phyloP scores from a whole-genome alignment of 2,113 vertebrate genomes.

The Mungos mungo region DNA sequence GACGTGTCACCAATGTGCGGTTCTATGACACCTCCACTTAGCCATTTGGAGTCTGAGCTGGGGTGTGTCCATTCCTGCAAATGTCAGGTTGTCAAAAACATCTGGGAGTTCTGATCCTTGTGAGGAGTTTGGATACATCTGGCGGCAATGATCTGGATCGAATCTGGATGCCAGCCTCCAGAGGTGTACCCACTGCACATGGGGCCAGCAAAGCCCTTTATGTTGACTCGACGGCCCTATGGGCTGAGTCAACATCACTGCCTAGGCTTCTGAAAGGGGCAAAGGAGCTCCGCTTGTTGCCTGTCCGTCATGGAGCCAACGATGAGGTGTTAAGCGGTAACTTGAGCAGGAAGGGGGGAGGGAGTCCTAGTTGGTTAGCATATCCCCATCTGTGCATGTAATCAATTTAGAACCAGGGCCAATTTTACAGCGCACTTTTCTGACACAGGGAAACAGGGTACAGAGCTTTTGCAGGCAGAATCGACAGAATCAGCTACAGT shows the following conservation, averaged over 20 bases:
- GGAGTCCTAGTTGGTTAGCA: neutral
- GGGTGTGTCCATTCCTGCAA: neutral
- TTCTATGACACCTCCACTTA: neutral
- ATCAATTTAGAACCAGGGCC: neutral
- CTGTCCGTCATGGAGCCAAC: neutral
- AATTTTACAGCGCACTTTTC: neutral
- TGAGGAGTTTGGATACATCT: neutral
- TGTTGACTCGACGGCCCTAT: no score
- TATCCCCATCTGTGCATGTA: neutral
- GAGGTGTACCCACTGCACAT: neutral
- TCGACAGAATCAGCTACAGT: neutral
- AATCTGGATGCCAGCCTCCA: neutral
- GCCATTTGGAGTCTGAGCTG: neutral
- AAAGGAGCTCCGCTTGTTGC: neutral
- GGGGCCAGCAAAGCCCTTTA: no score
- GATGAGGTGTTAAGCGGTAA: neutral
- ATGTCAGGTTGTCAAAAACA: neutral
- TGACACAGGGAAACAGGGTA: neutral
- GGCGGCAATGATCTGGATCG: neutral
- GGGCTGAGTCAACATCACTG: neutral
- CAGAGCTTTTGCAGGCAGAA: neutral
- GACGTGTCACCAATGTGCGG: neutral
- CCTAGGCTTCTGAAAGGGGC: neutral
- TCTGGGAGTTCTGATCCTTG: neutral
- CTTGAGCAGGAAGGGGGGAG: neutral